Evolutionary conservation across 2,797 vertebrate species (phyloP), one percentile per base, ranked within the genome.

Genomic region (Apogon talboti): DNA sequence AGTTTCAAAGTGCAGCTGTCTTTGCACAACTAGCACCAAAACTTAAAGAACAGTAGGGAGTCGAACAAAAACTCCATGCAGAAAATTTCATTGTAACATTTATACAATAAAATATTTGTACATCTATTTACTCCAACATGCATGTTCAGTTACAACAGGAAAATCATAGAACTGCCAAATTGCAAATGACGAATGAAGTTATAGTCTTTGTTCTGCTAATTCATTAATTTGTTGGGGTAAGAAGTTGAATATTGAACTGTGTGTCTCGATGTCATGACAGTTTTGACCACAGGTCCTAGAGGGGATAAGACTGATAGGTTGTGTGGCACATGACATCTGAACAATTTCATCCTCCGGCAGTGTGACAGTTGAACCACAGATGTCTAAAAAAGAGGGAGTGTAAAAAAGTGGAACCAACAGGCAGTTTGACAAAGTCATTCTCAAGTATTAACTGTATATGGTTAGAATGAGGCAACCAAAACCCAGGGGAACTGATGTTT

Each of bases 291-390:
- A 66, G 11, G 3, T 58, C 52, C 57, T 51, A 37, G 28, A 70
- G 51, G 60, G 80, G 4, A 75, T 0, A 0, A 30, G 7, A 41
- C 37, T 46, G 60, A 79, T 78, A 71, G 76, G 53, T 51, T 16
- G 18, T 0, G 6, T 42, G 43, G 68, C 65, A 52, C 11, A 14
- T 0, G 6, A 62, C 50, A 64, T 52, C 15, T 44, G 55, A 79
- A 37, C 38, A 15, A 42, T 37, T 67, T 60, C 44, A 30, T 71
- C 79, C 72, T 40, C 40, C 15, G 79, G 78, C 83, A 55, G 64
- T n/a, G 45, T 53, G 19, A 24, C 43, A 74, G 61, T 61, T 69
- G 77, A 79, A 78, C 61, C 52, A 55, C 45, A 67, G 63, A 56
- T 52, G 63, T 61, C 49, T 69, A 51, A 59, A 50, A 78, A 70